These are phyloP conservation scores for Allobates femoralis DNA, from an alignment of 2,797 vertebrate species.

Conservation along the genomic window DNA sequence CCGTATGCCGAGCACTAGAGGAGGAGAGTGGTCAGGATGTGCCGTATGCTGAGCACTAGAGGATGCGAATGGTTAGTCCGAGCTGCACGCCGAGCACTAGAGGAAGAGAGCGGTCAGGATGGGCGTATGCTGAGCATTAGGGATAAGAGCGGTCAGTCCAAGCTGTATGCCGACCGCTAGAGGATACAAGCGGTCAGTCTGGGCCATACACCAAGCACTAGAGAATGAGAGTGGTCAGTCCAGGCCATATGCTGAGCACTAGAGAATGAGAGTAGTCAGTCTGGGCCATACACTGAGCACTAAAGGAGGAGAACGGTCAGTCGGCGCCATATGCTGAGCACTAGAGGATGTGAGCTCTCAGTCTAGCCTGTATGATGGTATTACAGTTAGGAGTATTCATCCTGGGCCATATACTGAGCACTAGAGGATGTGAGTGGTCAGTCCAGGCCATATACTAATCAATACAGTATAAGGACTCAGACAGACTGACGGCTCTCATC, in stretches of 20 bases:
- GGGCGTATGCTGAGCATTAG: background rate
- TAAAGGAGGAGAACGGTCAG: background rate
- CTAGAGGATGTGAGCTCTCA: background rate
- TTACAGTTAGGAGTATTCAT: background rate
- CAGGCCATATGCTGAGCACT: background rate
- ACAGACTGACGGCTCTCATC: no score
- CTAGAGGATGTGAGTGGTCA: background rate
- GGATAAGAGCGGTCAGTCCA: no score
- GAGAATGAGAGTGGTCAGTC: background rate
- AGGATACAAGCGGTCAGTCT: no score
- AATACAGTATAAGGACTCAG: background rate
- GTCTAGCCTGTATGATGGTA: background rate
- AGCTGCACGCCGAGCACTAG: background rate
- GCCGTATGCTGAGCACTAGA: background rate
- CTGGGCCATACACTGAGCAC: background rate
- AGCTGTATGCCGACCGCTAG: background rate
- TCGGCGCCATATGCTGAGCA: background rate
- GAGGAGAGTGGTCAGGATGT: background rate
- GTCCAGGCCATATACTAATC: background rate
- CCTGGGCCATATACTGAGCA: background rate
- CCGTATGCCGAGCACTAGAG: background rate
- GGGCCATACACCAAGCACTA: background rate
- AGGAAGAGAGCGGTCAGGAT: background rate
- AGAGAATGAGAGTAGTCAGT: background rate
- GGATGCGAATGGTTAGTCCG: background rate